phyloP scores from a whole-genome alignment of 1,140 invertebrate genomes.

The Onthophagus taurus region DNA sequence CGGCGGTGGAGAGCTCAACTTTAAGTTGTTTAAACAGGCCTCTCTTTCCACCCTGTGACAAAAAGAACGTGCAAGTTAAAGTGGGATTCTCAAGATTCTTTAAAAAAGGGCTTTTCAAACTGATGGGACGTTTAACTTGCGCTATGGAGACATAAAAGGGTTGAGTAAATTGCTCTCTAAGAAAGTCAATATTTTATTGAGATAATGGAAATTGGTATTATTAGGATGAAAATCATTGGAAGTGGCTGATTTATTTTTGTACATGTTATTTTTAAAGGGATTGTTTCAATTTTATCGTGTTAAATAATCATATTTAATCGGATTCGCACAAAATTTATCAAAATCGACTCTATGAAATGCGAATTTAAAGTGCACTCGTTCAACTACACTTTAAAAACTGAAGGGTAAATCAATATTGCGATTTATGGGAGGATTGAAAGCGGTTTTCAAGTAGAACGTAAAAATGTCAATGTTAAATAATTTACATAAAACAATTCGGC shows the following conservation, averaged over 20 bases:
- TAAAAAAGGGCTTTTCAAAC: too few species aligned
- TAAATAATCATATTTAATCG: neutral
- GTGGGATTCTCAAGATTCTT: too few species aligned
- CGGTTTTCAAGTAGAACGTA: neutral
- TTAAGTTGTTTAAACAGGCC: slow-evolving; percentile 30
- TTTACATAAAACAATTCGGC: neutral
- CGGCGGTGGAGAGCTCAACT: slow-evolving; percentile 18
- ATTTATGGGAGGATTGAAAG: neutral
- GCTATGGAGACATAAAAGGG: neutral
- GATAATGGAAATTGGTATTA: neutral
- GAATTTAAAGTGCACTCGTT: neutral
- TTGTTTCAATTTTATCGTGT: neutral
- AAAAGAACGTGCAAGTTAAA: slow-evolving; percentile 10
- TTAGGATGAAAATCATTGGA: neutral
- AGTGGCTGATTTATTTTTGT: neutral
- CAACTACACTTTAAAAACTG: neutral
- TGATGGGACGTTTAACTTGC: too few species aligned
- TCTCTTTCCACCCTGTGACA: slow-evolving; percentile 26
- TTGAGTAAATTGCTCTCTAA: neutral
- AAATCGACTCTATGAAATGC: neutral
- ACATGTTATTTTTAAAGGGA: neutral
- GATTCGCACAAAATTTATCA: neutral
- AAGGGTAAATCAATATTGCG: neutral
- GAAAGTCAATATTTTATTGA: neutral
- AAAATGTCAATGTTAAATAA: neutral